phyloP scores from a whole-genome alignment of 2,888 invertebrate species.

The Horisme vitalbata region DNA sequence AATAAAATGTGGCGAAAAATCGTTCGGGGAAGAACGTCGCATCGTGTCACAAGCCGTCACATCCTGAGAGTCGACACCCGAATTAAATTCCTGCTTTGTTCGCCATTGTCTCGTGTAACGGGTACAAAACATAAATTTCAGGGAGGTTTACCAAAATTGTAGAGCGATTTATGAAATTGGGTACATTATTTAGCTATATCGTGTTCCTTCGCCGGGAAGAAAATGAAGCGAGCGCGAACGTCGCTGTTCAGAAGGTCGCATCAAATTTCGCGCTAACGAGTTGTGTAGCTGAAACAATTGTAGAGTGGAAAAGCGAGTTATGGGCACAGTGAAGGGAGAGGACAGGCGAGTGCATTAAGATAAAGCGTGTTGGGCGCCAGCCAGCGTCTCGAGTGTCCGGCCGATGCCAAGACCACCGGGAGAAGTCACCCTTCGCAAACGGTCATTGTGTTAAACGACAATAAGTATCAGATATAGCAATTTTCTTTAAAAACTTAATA shows the following conservation, averaged over 20 bases:
- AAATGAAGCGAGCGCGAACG: slow-evolving; percentile 13
- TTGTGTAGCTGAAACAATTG: slow-evolving; percentile 61
- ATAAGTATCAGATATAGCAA: slow-evolving; percentile 15
- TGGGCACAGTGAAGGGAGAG: slow-evolving; percentile 59
- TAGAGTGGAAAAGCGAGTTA: slow-evolving; percentile 66
- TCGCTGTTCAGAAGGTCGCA: slow-evolving; percentile 8
- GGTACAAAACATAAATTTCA: slow-evolving; percentile 51
- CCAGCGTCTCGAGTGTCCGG: slow-evolving; percentile 76
- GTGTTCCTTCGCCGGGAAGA: slow-evolving; percentile 32
- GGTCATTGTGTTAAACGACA: slow-evolving; percentile 22
- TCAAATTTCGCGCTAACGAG: slow-evolving; percentile 49
- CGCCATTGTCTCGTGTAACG: slow-evolving; percentile 43
- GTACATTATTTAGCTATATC: slow-evolving; percentile 46
- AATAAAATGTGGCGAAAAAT: slow-evolving; percentile 62
- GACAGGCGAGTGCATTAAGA: slow-evolving; percentile 76
- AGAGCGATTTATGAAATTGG: slow-evolving; percentile 53
- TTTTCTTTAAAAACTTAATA: background rate
- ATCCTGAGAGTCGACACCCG: slow-evolving; percentile 60
- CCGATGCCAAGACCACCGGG: slow-evolving; percentile 60
- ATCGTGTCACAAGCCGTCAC: slow-evolving; percentile 67
- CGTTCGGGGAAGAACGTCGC: slow-evolving; percentile 51
- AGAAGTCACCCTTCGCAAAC: slow-evolving; percentile 35
- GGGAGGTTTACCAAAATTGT: slow-evolving; percentile 50
- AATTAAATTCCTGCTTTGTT: slow-evolving; percentile 74
- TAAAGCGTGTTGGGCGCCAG: slow-evolving; percentile 72